These are phyloP conservation scores for Euphonia xanthogaster DNA, from an alignment of 2,797 vertebrate genomes.

Conservation along the genomic window DNA sequence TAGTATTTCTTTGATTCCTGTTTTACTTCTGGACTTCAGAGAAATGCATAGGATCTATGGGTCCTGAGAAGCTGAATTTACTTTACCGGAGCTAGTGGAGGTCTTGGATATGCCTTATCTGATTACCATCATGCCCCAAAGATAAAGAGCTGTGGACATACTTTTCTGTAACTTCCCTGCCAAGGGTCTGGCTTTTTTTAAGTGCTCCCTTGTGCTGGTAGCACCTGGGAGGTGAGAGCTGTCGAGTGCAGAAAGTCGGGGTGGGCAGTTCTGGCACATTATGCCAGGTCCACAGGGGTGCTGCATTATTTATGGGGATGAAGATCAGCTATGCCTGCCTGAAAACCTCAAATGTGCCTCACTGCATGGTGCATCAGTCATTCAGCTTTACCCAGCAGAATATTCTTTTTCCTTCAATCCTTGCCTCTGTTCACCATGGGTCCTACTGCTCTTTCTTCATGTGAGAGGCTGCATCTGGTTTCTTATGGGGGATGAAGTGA, in stretches of 20 bases:
- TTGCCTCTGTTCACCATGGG: neutral
- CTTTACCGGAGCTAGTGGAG: neutral
- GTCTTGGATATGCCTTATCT: neutral
- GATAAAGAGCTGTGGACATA: neutral
- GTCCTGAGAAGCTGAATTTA: neutral
- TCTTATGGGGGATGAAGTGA: neutral
- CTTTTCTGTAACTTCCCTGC: neutral
- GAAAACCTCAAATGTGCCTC: neutral
- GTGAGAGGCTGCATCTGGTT: neutral
- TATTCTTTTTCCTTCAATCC: neutral
- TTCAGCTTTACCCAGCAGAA: neutral
- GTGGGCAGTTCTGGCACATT: neutral
- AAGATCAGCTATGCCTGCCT: neutral
- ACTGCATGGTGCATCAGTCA: neutral
- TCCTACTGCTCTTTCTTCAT: neutral
- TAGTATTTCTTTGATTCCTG: neutral
- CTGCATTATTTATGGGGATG: rapidly evolving
- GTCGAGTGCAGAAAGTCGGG: rapidly evolving
- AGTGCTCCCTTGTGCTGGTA: neutral
- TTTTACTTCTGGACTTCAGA: neutral
- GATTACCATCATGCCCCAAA: neutral
- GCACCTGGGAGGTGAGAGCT: neutral
- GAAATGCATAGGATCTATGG: neutral
- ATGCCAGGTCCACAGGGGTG: neutral
- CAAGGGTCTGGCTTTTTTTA: neutral